Evolutionary conservation across 2,113 vertebrate genomes (phyloP).

Genomic region (Amazona guildingii): DNA sequence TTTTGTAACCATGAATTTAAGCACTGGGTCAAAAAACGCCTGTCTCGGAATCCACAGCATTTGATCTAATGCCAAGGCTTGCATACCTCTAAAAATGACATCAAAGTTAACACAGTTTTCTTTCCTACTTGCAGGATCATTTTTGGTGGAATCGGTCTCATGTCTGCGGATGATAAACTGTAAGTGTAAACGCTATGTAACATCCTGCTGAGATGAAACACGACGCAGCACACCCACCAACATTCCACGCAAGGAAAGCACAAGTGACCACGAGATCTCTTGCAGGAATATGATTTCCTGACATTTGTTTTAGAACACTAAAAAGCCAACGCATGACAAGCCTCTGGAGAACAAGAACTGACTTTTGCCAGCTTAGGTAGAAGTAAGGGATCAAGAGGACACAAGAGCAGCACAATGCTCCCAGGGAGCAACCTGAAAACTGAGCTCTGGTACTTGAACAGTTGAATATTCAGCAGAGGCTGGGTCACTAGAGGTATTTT

Average conservation of each 20-base stretch:
- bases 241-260: neutral
- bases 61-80: neutral
- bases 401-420: neutral
- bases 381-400: neutral
- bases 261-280: neutral
- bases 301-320: neutral
- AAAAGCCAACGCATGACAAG: neutral
- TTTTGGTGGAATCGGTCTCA: neutral
- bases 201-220: neutral
- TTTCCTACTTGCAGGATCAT: neutral
- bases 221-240: neutral
- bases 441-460: neutral
- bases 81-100: neutral
- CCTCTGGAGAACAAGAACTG: neutral
- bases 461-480: neutral
- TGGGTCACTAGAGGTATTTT: neutral
- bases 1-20: neutral
- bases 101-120: neutral
- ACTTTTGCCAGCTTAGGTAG: neutral
- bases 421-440: neutral
- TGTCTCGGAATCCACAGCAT: neutral
- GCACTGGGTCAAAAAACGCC: neutral
- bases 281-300: neutral
- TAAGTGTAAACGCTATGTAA: neutral
- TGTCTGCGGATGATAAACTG: neutral